Base-by-base conservation (phyloP, 1,140 invertebrate species). In the Melanaphis sacchari region DNA sequence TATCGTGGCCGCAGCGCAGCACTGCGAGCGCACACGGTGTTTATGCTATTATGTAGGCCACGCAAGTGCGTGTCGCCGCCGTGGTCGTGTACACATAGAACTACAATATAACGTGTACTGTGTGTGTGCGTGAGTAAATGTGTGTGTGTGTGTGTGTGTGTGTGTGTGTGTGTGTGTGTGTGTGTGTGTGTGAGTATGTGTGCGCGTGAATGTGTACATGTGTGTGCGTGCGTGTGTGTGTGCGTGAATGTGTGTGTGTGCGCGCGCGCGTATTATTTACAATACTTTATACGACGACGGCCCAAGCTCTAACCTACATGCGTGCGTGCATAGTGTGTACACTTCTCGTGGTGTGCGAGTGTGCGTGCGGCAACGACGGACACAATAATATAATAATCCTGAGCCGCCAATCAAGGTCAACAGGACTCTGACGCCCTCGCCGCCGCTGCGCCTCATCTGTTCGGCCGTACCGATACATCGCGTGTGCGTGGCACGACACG, bases 361-460 rank as follows among this genome's bases (percentile, higher is more conserved):
- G 11, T 24, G 84, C 31, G 26, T 2, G 85, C 43, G 41, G 31
- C 43, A 46, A 49, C 88, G 88, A 54, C 88, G 88, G 88, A 89
- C 88, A 54, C 46, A 54, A 89, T 89, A 89, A 89, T 54, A 52
- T 89, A 89, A 89, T 89, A 89, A 89, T 89, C 88, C 88, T 38
- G 88, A 54, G 49, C 88, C 88, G 49, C 88, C 88, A 54, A 89
- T 89, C 88, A 89, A 89, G 88, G 88, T 89, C 88, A 89, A 54
- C 88, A 89, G 88, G 49, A 89, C 88, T 54, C 36, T 43, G 88
- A 52, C 88, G 46, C 49, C 46, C 21, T 40, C 46, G 88, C 88
- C 88, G 36, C 87, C 46, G n/a, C 85, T 46, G 3, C 87, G 38
- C 85, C 41, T 87, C 84, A 31, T 85, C 84, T n/a, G 26, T 43